Base-by-base conservation (phyloP, 2,113 vertebrate species). In the Quiscalus mexicanus region DNA sequence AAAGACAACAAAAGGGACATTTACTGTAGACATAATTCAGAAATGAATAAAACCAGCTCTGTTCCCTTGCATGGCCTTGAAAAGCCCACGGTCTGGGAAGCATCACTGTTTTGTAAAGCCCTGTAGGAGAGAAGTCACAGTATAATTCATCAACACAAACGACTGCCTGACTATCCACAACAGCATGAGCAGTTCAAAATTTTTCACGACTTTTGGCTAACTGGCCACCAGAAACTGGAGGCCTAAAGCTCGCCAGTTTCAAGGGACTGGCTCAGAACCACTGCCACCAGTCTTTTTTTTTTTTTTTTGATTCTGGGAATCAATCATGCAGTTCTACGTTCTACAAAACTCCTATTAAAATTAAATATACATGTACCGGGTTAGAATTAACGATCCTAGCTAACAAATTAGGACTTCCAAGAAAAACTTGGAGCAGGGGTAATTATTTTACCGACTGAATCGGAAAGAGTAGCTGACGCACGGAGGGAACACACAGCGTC, bases 321-420 rank as follows among this genome's bases (percentile, higher is more conserved):
- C 58, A 35, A n/a, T 5, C 33, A 9, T 17, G 9, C 23, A 7
- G 28, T 10, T 35, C 11, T 12, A 53, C 73, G 35, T 19, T 33
- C 27, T 8, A 33, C 18, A 24, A 15, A 58, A 76, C 24, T 45
- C 47, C 18, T 24, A 20, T 23, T 30, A 55, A 59, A 60, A 63
- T 11, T 12, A 69, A 90, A 65, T 3, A 18, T 5, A 31, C 10
- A 1, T 1, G 11, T 8, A 25, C 5, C 7, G 7, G 14, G 4
- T 45, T 12, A 52, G 21, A 59, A 42, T 15, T 13, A 31, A 18
- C 50, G 2, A 8, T 31, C 33, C 31, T 1, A 45, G 12, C 23
- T 39, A 31, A 31, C 0, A 13, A 13, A 4, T 3, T 1, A 15
- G 14, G 18, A 13, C 24, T 14, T 30, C 4, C 35, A 18, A 30